Base-by-base conservation (phyloP, 2,797 vertebrate genomes). In the Sebastes alutus region DNA sequence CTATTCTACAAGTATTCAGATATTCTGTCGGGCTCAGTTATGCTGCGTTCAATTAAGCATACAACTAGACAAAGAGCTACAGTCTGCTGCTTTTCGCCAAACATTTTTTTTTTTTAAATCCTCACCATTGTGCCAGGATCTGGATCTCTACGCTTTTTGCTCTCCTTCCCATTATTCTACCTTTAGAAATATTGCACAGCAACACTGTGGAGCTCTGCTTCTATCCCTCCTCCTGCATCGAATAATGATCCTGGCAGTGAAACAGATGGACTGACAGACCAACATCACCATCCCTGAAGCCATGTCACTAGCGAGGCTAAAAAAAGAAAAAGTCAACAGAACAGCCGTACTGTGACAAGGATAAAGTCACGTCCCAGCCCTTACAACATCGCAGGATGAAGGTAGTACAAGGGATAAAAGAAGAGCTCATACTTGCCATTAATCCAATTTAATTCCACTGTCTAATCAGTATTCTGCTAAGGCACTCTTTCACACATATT, bases 401-500 rank as follows among this genome's bases (percentile, higher is more conserved):
- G 69, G 66, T 25, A 68, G 42, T 81, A 83, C 72, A 80, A 80
- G 59, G 81, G 77, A 89, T 86, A 78, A 80, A 92, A 77, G 72
- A 71, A 68, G 79, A 83, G 80, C 74, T 90, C 84, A 90, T 88
- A 77, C 81, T 78, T 73, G 35, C 68, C 49, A 82, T 88, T 70
- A 92, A 91, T 90, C 83, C 87, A 73, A 82, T 68, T 86, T 88
- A 90, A 92, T 88, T 83, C 80, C 77, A 78, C 62, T 75, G 72
- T 84, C 75, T 77, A 75, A 93, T 92, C 90, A 89, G 87, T 86
- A 89, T 87, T 86, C 83, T 68, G 60, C 78, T 30, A 68, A 78
- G 58, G 67, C 55, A 35, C 58, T 72, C 76, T 46, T 46, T 46
- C 16, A 46, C 42, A 46, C 42, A 18, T 18, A 84, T 86, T 82